Evolutionary conservation across 2,113 vertebrate genomes (phyloP).

Genomic region (Triplophysa siluroides): DNA sequence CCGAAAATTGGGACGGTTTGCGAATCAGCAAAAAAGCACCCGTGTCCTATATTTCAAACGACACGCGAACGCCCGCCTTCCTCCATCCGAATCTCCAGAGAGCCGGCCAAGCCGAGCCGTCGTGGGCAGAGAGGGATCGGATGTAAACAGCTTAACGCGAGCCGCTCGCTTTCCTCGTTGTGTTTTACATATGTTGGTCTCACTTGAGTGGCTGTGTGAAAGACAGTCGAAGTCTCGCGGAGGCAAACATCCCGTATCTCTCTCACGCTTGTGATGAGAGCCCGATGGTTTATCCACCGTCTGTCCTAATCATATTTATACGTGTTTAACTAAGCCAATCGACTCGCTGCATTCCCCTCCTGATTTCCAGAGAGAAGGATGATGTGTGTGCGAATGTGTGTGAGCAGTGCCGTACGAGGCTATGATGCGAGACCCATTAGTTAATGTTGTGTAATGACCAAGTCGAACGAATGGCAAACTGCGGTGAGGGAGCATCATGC

Average conservation of each 20-base stretch:
- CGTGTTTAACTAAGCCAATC: constrained; percentile 69
- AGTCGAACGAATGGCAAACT: constrained; percentile 14
- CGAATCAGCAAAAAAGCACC: neutral
- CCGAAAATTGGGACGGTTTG: constrained; percentile 17
- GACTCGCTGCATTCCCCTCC: constrained; percentile 56
- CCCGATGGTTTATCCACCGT: constrained; percentile 37
- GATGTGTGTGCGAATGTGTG: neutral
- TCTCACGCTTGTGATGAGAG: constrained; percentile 13
- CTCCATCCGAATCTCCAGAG: constrained; percentile 25
- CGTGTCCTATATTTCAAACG: constrained; percentile 4
- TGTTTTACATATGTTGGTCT: constrained; percentile 70
- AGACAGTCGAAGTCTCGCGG: constrained; percentile 47
- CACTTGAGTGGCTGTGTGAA: constrained; percentile 69
- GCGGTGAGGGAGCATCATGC: neutral
- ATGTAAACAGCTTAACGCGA: constrained; percentile 27
- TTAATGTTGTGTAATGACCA: constrained; percentile 20
- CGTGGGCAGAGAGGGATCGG: constrained; percentile 31
- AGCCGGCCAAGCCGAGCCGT: constrained; percentile 11
- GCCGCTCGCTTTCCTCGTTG: constrained; percentile 1
- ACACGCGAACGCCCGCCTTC: neutral
- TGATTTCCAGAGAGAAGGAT: constrained; percentile 38
- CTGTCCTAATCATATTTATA: constrained; percentile 69
- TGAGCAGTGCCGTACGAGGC: neutral
- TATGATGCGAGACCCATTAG: constrained; percentile 25
- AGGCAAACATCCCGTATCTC: constrained; percentile 17